Percentiles rank a stretch among this genome's conserved stretches.
These are phyloP conservation scores for Coregonus sp. DNA, from an alignment of 2,797 vertebrate species.

Conservation along the genomic window DNA sequence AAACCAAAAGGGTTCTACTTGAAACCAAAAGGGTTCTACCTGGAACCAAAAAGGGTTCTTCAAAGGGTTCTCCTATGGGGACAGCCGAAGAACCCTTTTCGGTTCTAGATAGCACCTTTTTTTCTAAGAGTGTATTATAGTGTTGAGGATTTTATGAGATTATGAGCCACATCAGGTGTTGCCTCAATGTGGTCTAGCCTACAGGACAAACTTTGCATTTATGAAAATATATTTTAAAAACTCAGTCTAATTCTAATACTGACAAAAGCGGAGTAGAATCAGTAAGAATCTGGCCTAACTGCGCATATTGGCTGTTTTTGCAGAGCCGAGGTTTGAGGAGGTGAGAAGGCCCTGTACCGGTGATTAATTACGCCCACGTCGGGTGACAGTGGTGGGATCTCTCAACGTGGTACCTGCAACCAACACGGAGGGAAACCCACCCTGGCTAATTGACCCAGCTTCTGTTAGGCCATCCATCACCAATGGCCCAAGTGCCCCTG, in stretches of 20 bases:
- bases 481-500: conserved; percentile 63
- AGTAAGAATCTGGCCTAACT: conserved; percentile 58
- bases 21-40: too few relatives aligned
- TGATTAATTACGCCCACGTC: conserved; percentile 76
- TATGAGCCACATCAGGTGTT: background rate
- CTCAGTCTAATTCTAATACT: conserved; percentile 41
- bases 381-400: conserved; percentile 70
- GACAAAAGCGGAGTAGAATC: conserved; percentile 67
- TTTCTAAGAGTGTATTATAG: background rate
- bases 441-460: conserved; percentile 79
- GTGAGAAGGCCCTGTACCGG: conserved; percentile 68
- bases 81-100: too few relatives aligned
- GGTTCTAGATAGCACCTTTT: too few relatives aligned
- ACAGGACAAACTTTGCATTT: background rate
- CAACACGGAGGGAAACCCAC: conserved; percentile 65
- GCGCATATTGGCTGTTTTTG: conserved; percentile 55
- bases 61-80: too few relatives aligned
- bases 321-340: conserved; percentile 60
- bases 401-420: conserved; percentile 56
- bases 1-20: too few relatives aligned
- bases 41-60: too few relatives aligned
- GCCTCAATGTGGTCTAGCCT: background rate
- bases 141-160: background rate
- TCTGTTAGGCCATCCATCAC: conserved; percentile 82
- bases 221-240: background rate